Evolutionary conservation across 1,140 invertebrate species (phyloP), one percentile per base, ranked within the genome.

Genomic region (Lepidurus apus): DNA sequence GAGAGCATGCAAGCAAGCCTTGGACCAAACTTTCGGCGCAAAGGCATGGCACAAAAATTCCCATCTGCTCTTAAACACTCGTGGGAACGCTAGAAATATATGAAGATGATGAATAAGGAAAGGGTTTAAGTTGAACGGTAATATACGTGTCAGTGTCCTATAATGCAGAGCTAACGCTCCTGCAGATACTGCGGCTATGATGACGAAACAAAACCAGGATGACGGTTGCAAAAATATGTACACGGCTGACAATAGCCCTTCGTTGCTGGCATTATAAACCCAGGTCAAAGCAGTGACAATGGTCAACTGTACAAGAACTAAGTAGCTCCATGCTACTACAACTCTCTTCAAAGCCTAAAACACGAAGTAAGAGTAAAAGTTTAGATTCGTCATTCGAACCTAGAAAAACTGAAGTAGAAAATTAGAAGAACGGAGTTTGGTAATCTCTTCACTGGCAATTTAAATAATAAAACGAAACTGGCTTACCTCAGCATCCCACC

Each of bases 181-280:
- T 65, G 53, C 53, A 65, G 53, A 65, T 11, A 17, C 13, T 13
- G 53, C 53, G 13, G 53, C 53, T 11, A 65, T 21, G 53, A 65
- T 21, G 53, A 65, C 53, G 13, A 65, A 65, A 65, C 53, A 65
- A 65, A 65, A 65, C 53, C 53, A 65, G 21, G 53, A 65, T 21
- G 21, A 13, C 21, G 53, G 53, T 65, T 65, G 53, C 4, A 65
- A 3, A 21, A 65, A 65, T n/a, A 65, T 65, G 13, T 65, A 65
- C 53, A 65, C 1, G 13, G 53, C 53, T 7, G 53, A 65, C 8
- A 65, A 17, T 5, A 9, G 17, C 21, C 53, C 53, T 65, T 65
- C 53, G 21, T 65, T 13, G 53, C 53, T 65, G 53, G 53, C 53
- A 21, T 65, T 65, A 21, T 65, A 65, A 17, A 17, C 53, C 53